Evolutionary conservation across 2,113 vertebrate genomes (phyloP).

Genomic region (Halcyon malimbica): DNA sequence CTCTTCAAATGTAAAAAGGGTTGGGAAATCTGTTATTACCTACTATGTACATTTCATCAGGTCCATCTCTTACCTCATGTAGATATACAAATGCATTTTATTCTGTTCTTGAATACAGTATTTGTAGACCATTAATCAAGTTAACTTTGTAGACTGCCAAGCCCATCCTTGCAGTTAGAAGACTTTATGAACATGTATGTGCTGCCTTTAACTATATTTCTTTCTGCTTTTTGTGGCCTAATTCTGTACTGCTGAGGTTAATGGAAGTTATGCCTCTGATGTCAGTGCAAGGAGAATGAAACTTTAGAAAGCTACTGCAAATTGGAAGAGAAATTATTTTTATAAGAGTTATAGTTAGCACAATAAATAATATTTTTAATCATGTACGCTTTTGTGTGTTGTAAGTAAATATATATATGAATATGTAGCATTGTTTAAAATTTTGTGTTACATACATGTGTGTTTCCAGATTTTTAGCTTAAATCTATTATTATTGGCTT

Average conservation of each 20-base stretch:
- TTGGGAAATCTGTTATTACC: not conserved
- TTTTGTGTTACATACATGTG: not conserved
- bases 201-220: not conserved
- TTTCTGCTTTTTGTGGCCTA: not conserved
- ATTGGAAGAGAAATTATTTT: not conserved
- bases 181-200: not conserved
- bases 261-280: not conserved
- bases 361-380: not conserved
- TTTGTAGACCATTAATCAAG: not conserved
- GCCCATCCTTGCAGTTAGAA: not conserved
- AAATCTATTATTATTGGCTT: constrained; percentile 29
- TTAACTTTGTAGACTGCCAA: not conserved
- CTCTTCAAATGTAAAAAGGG: not conserved
- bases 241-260: not conserved
- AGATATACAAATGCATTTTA: not conserved
- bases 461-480: constrained; percentile 4
- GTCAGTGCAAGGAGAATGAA: not conserved
- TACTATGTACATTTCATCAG: not conserved
- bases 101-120: not conserved
- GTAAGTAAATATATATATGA: not conserved
- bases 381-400: not conserved
- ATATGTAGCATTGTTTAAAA: not conserved
- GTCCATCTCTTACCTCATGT: not conserved
- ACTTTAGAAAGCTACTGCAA: not conserved
- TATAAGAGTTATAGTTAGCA: not conserved